A percentile compares a stretch with the other conserved stretches of the same genome.
These are phyloP conservation scores for Rana temporaria DNA, from an alignment of 2,113 vertebrate genomes.

Conservation along the genomic window DNA sequence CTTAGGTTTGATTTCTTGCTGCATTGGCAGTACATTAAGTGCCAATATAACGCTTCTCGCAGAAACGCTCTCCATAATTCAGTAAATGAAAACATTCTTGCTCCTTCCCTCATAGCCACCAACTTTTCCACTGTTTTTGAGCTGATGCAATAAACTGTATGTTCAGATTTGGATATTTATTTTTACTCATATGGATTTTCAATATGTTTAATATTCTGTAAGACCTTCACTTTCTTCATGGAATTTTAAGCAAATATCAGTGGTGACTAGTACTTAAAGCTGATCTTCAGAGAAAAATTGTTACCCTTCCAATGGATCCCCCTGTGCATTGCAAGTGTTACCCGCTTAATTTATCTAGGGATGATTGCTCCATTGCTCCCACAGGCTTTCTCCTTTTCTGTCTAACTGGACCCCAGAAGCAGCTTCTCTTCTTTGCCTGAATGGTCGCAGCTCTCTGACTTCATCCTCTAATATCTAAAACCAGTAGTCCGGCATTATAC, in stretches of 20 bases:
- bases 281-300: no score
- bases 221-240: not conserved
- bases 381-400: no score
- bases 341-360: no score
- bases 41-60: not conserved
- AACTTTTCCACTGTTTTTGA: slow-evolving; percentile 23
- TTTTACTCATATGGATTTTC: slow-evolving; percentile 14
- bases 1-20: slow-evolving; percentile 15
- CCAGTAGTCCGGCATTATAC: no score
- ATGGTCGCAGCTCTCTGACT: no score
- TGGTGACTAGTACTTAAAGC: slow-evolving; percentile 16
- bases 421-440: no score
- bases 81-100: slow-evolving; percentile 39
- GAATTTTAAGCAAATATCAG: slow-evolving; percentile 16
- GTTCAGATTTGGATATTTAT: not conserved
- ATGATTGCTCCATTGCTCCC: no score
- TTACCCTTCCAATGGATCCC: no score
- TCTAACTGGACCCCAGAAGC: no score
- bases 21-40: not conserved
- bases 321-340: no score
- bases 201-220: not conserved
- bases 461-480: no score
- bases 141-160: slow-evolving; percentile 33
- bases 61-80: slow-evolving; percentile 20
- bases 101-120: not conserved